Base-by-base conservation (phyloP, 2,113 vertebrate genomes). In the Brachypodius melanocephalos region DNA sequence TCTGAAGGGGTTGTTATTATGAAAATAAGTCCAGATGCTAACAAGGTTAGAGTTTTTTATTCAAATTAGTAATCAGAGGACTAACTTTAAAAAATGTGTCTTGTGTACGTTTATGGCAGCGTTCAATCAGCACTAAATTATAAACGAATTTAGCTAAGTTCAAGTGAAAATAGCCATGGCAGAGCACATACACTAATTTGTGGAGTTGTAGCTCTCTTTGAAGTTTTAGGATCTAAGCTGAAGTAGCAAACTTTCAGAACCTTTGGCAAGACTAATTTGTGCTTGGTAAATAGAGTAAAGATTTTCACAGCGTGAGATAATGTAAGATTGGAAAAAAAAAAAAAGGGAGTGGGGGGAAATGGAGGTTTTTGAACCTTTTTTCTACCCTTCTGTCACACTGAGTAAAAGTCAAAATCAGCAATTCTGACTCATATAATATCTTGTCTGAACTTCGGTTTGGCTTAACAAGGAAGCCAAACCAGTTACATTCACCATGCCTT, bases 1-100 rank as follows among this genome's bases (percentile, higher is more conserved):
- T 99, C 98, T 99, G 98, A 99, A 98, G 98, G 98, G 98, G 98
- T 99, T 98, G 98, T 99, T 99, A 99, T 99, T 99, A 99, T 99
- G 99, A 98, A 99, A 99, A 99, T 99, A 98, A 99, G 98, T 98
- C 97, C 97, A 98, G 98, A 99, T 99, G 98, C 98, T 99, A 99
- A 99, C 98, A 98, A 99, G 98, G 98, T 99, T 99, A 98, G 98
- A 98, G 98, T 98, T 98, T 99, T 98, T 98, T 98, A 98, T 98
- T 98, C 98, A 98, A 98, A 98, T 98, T 97, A 98, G 97, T 98
- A 98, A 98, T 98, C 98, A 98, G 98, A 98, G 97, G 97, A 96
- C 97, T 98, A 98, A 98, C 98, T 98, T 98, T 97, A 91, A 97
- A 97, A 98, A 98, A 98, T 97, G 93, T 97, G 97, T 97, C 97